Evolutionary conservation across 2,113 vertebrate genomes (phyloP).

Genomic region (Brienomyrus longianalis): DNA sequence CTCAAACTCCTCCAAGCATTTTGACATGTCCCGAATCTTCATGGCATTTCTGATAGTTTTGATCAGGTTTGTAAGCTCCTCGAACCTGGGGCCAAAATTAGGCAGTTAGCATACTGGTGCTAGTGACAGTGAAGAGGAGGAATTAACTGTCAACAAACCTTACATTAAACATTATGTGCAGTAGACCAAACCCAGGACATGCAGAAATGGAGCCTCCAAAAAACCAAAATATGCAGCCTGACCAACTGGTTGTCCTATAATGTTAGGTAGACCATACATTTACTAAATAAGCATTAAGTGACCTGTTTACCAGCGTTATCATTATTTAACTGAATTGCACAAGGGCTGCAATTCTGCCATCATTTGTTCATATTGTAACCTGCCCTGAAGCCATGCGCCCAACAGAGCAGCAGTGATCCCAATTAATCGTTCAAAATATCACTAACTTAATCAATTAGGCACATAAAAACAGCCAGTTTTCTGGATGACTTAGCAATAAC

Average conservation of each 20-base stretch:
- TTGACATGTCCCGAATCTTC: conserved; percentile 87
- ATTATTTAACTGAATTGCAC: too few relatives aligned
- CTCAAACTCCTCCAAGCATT: conserved; percentile 87
- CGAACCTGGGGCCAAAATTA: conserved; percentile 61
- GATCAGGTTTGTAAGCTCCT: conserved; percentile 84
- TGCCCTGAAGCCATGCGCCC: too few relatives aligned
- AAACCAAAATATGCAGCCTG: too few relatives aligned
- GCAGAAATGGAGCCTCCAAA: too few relatives aligned
- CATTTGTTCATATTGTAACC: too few relatives aligned
- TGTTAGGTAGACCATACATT: too few relatives aligned
- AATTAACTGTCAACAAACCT: background rate
- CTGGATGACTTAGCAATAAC: background rate
- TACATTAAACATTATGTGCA: background rate
- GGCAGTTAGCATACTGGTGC: background rate
- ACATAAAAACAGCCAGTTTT: background rate
- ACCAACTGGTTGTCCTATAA: too few relatives aligned
- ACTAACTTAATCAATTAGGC: background rate
- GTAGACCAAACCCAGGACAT: background rate
- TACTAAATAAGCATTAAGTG: too few relatives aligned
- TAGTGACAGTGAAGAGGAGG: background rate
- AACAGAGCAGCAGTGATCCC: too few relatives aligned
- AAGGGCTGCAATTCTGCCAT: too few relatives aligned
- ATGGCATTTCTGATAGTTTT: conserved; percentile 88
- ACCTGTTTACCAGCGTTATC: too few relatives aligned
- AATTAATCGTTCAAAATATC: background rate